Evolutionary conservation across 2,888 invertebrate species (phyloP).

Genomic region (Habroteleia sp.): DNA sequence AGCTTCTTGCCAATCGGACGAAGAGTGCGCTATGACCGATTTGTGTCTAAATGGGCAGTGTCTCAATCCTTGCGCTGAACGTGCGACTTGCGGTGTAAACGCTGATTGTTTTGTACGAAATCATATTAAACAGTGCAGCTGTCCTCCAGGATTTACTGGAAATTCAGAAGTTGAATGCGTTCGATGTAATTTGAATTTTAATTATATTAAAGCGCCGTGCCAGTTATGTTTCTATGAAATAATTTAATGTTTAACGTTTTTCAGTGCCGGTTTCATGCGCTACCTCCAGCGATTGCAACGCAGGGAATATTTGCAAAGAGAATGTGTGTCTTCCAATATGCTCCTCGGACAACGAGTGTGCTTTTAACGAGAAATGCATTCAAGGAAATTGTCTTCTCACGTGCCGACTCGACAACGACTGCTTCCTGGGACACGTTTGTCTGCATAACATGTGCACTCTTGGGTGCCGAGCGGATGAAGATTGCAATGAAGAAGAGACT

Average conservation of each 20-base stretch:
- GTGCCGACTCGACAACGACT: slow-evolving; percentile 94
- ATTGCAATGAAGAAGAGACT: slow-evolving; percentile 92
- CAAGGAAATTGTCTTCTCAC: slow-evolving; percentile 92
- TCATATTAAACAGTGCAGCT: slow-evolving; percentile 90
- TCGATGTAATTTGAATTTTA: slow-evolving; percentile 88
- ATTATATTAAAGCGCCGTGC: no score
- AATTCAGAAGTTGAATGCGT: slow-evolving; percentile 92
- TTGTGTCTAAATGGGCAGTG: slow-evolving; percentile 92
- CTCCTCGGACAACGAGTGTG: slow-evolving; percentile 89
- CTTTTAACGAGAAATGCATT: slow-evolving; percentile 93
- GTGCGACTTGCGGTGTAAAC: slow-evolving; percentile 91
- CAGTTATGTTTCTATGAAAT: no score
- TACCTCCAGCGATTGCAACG: slow-evolving; percentile 86
- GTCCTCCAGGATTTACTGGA: slow-evolving; percentile 93
- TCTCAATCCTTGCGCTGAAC: slow-evolving; percentile 87
- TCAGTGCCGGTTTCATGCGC: slow-evolving; percentile 90
- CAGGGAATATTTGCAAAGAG: slow-evolving; percentile 89
- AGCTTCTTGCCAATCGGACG: slow-evolving; percentile 90
- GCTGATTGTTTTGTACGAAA: slow-evolving; percentile 88
- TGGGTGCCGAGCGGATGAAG: slow-evolving; percentile 93
- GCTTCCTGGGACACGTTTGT: slow-evolving; percentile 95
- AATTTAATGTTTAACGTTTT: no score
- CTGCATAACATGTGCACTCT: slow-evolving; percentile 91
- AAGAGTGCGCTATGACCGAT: slow-evolving; percentile 90
- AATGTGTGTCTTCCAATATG: slow-evolving; percentile 92